Percentiles rank a stretch among this genome's conserved stretches.
phyloP scores from a whole-genome alignment of 2,888 invertebrate species.

The Pantelozetes paolii region DNA sequence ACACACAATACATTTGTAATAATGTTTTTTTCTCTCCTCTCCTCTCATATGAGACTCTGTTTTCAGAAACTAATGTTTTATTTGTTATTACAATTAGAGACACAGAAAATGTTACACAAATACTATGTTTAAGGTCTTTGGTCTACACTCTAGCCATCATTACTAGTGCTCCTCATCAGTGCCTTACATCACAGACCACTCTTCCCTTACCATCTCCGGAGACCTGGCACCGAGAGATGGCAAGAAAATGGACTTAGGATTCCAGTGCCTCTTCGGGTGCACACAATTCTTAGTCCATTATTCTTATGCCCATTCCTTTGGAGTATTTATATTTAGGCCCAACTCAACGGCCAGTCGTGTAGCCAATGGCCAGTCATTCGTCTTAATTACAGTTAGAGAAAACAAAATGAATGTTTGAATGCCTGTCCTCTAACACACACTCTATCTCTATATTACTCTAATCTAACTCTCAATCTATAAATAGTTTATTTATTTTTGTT shows the following conservation, averaged over 20 bases:
- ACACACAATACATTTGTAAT: background rate
- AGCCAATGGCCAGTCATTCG: background rate
- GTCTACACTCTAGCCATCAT: background rate
- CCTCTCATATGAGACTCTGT: background rate
- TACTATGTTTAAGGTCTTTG: slow-evolving; percentile 3
- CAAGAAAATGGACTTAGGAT: background rate
- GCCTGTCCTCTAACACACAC: background rate
- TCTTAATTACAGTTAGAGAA: background rate
- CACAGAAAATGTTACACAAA: background rate
- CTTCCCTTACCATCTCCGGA: background rate
- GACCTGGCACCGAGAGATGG: background rate
- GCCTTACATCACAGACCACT: background rate
- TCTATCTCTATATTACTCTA: background rate
- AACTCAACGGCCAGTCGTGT: background rate
- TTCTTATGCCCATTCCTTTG: background rate
- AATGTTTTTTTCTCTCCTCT: background rate
- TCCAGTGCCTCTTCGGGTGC: background rate
- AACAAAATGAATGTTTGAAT: background rate
- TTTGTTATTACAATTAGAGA: slow-evolving; percentile 15
- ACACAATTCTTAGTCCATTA: background rate
- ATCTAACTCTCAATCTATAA: slow-evolving; percentile 24
- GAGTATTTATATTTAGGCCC: background rate
- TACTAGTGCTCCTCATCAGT: slow-evolving; percentile 4
- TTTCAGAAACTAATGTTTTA: background rate
- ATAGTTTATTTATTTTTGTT: slow-evolving; percentile 31